Evolutionary conservation across 2,113 vertebrate genomes (phyloP), one percentile per base, ranked within the genome.

Genomic region (Chinchilla lanigera): DNA sequence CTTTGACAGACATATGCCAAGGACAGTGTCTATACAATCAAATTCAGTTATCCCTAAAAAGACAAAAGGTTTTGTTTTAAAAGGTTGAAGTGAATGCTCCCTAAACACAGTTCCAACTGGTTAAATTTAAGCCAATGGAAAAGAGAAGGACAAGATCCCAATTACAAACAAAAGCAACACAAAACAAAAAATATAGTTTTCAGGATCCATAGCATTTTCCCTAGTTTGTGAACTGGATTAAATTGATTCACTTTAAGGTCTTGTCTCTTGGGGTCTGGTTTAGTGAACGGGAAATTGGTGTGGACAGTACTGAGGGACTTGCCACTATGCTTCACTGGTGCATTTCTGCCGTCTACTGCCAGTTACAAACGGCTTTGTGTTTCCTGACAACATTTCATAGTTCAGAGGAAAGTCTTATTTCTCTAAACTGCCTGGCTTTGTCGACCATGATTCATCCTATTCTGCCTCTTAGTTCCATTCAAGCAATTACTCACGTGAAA

Each of bases 401-500:
- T 58, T 33, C 35, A 33, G 82, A 63, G 65, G 13, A 50, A 85
- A 78, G 47, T 80, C 63, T 92, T 96, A 52, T 16, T 80, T 91
- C 58, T 71, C 56, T 87, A 28, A 82, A 86, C 35, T 61, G 33
- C 17, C 84, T 35, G 35, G 75, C 47, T 97, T 88, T 78, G 81
- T 89, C 3, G 0, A 56, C 38, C 52, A 17, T 73, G 82, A 85
- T 67, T 88, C 69, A 73, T 56, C 30, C 58, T 73, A 35, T 73
- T 65, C 89, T 97, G 12, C 24, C 58, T 91, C 75, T 61, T 75
- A 73, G 41, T 87, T 92, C 75, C 61, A 88, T 60, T 93, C 41
- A 78, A 94, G 65, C 60, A 96, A 95, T 92, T 94, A 95, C 56
- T 97, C 56, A 83, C 58, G 78, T 82, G 84, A 93, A 96, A 97